Evolutionary conservation across 1,140 invertebrate genomes (phyloP).

Genomic region (Euura lappo): DNA sequence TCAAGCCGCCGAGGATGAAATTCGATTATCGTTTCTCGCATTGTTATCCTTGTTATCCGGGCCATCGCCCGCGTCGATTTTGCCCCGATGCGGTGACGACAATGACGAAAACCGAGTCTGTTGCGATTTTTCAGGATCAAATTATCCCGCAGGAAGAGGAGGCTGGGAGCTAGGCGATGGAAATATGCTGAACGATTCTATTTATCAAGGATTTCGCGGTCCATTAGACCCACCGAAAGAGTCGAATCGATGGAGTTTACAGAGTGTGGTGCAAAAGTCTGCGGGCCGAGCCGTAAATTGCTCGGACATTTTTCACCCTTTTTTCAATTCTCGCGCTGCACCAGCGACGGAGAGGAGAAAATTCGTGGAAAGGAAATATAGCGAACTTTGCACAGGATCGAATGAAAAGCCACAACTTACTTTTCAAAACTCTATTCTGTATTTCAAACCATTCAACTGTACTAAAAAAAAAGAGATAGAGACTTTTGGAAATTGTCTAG

Average conservation of each 20-base stretch:
- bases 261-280: neutral
- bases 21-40: constrained; percentile 24
- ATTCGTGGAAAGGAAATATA: neutral
- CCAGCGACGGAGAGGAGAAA: neutral
- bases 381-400: neutral
- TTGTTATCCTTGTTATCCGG: constrained; percentile 52
- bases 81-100: neutral
- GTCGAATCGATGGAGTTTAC: neutral
- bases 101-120: no score
- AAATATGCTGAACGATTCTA: neutral
- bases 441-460: no score
- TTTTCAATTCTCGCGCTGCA: neutral
- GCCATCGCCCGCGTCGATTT: constrained; percentile 33
- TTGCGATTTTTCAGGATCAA: no score
- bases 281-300: neutral
- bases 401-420: neutral
- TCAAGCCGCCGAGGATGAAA: constrained; percentile 43
- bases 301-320: neutral
- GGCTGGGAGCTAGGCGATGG: no score
- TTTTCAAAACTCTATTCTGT: no score
- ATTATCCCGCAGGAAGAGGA: no score
- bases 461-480: no score
- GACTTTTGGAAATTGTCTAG: no score
- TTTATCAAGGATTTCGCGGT: neutral
- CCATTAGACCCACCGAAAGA: neutral